These are phyloP conservation scores for Saccopteryx bilineata DNA, from an alignment of 2,113 vertebrate species.

Conservation along the genomic window DNA sequence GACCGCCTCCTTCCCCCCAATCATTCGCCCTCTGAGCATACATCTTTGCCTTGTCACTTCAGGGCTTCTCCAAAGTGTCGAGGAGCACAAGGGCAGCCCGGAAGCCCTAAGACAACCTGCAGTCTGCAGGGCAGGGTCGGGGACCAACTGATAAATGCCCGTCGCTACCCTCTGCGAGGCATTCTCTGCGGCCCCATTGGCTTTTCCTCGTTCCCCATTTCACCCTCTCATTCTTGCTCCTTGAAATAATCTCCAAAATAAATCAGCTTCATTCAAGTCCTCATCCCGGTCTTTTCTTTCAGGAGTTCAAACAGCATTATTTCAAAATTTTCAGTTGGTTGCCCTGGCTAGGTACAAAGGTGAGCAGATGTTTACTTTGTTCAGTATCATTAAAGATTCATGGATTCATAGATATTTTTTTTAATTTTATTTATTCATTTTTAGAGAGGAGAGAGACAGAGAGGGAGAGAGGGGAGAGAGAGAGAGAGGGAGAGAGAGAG, in stretches of 20 bases:
- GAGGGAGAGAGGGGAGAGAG: no score
- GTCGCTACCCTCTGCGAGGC: neutral
- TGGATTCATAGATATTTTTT: neutral
- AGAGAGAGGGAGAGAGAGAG: no score
- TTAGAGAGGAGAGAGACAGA: no score
- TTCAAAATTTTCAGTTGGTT: neutral
- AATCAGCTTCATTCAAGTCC: neutral
- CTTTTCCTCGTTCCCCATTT: neutral
- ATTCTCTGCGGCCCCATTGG: neutral
- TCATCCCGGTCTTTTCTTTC: neutral
- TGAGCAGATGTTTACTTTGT: neutral
- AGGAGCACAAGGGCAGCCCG: neutral
- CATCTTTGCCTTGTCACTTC: neutral
- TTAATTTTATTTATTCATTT: no score
- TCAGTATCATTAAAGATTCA: neutral
- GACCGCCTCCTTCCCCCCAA: neutral
- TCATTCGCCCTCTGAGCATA: neutral
- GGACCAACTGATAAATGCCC: neutral
- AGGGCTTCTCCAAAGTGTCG: neutral
- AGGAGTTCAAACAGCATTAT: neutral
- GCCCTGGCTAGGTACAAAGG: neutral
- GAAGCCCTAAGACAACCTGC: neutral
- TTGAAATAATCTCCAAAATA: slow-evolving; percentile 26
- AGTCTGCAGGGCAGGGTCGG: neutral
- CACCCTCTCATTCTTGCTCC: neutral